Evolutionary conservation across 2,797 vertebrate genomes (phyloP).

Genomic region (Vireo griseus): DNA sequence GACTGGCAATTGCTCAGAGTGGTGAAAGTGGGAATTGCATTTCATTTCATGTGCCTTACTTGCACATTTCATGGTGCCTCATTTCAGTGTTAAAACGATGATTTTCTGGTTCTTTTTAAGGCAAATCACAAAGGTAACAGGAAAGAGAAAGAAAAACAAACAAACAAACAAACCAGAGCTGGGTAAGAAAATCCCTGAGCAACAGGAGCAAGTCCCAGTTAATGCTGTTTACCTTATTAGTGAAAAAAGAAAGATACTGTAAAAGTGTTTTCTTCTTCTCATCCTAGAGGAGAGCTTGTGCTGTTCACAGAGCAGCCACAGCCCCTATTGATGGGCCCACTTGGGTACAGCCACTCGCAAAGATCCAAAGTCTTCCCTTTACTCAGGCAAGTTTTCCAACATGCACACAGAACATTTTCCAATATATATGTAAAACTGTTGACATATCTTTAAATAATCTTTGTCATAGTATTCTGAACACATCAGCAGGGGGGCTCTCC

Average conservation of each 20-base stretch:
- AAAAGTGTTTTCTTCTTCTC: neutral
- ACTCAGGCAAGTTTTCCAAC: neutral
- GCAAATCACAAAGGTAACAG: neutral
- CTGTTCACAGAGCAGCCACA: neutral
- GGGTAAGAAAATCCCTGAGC: neutral
- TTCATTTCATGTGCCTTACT: neutral
- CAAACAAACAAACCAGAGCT: neutral
- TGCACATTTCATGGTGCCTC: neutral
- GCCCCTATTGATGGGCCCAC: rapidly evolving
- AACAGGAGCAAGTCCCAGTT: neutral
- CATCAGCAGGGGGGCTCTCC: neutral
- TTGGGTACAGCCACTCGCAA: rapidly evolving
- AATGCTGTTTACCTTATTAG: neutral
- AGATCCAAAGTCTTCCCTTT: neutral
- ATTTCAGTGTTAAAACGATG: neutral
- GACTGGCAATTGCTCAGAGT: neutral
- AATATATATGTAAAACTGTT: neutral
- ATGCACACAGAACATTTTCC: neutral
- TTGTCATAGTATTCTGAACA: neutral
- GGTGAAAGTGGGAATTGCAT: neutral
- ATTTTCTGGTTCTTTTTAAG: neutral
- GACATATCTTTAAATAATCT: neutral
- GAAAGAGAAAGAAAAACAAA: neutral
- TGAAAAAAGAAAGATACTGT: neutral
- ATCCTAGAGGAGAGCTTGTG: neutral